Percentiles rank a stretch among this genome's conserved stretches.
Evolutionary conservation across 2,113 vertebrate species (phyloP).

Genomic region (Emberiza fucata): DNA sequence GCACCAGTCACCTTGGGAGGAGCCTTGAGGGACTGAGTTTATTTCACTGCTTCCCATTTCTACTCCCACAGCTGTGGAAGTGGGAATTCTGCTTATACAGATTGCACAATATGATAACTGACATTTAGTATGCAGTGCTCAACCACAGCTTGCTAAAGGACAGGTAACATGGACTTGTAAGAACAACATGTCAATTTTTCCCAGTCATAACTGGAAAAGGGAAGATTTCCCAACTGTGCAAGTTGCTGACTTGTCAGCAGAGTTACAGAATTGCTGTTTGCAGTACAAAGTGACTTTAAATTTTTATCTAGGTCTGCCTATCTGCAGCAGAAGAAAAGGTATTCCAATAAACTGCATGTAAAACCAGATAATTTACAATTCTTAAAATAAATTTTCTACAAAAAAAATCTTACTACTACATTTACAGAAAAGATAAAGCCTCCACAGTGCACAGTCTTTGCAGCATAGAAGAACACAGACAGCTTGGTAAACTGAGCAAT

Average conservation of each 20-base stretch:
- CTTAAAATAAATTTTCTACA: neutral
- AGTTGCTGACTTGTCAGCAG: neutral
- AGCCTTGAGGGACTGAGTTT: neutral
- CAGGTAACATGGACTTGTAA: neutral
- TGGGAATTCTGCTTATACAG: neutral
- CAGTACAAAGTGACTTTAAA: neutral
- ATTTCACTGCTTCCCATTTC: neutral
- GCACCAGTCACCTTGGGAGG: neutral
- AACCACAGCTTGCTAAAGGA: neutral
- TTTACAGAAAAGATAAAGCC: neutral
- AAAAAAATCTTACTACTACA: neutral
- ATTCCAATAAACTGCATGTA: neutral
- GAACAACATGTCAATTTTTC: neutral
- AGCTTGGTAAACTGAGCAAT: neutral
- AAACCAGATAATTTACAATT: neutral
- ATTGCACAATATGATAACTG: neutral
- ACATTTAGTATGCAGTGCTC: neutral
- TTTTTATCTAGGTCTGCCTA: neutral
- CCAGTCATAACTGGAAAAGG: neutral
- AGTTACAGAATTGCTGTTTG: neutral
- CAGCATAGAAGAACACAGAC: neutral
- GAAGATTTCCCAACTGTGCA: neutral
- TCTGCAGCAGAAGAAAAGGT: neutral
- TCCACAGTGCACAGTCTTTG: neutral
- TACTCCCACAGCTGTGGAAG: neutral